Conservation (phyloP, 30 jellyfish, hydroid and myxozoan genomes). For the Clytia hemisphaerica region DNA sequence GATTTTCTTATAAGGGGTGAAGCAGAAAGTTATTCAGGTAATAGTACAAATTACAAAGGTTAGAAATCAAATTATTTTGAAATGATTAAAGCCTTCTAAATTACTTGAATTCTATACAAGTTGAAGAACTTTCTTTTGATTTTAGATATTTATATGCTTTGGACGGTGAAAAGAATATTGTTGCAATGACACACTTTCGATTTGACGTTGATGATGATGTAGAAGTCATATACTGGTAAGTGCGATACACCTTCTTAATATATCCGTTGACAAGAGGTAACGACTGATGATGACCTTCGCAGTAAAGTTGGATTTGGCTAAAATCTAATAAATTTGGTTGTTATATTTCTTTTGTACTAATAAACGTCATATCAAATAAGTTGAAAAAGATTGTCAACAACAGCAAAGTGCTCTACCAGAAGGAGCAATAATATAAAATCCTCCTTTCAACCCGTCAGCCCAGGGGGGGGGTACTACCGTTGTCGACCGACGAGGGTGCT, state of each 20-base stretch:
- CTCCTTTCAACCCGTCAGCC: not conserved
- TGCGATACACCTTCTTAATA: too few species aligned
- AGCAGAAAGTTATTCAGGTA: not conserved
- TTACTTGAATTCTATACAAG: not conserved
- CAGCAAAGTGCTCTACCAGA: too few species aligned
- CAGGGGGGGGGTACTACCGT: too few species aligned
- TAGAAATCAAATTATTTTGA: not conserved
- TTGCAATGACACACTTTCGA: slow-evolving; percentile 77
- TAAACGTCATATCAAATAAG: too few species aligned
- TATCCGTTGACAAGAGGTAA: too few species aligned
- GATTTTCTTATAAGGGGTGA: too few species aligned
- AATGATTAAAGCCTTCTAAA: not conserved
- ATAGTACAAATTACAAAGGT: not conserved
- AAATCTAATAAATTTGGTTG: too few species aligned
- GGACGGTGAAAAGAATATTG: slow-evolving; percentile 34
- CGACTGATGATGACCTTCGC: too few species aligned
- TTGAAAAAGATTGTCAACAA: too few species aligned
- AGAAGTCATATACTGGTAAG: slow-evolving; percentile 77
- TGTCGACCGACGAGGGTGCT: too few species aligned
- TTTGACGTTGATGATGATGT: slow-evolving; percentile 80
- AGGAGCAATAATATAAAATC: not conserved
- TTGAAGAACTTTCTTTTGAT: not conserved
- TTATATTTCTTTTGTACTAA: too few species aligned
- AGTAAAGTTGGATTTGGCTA: too few species aligned
- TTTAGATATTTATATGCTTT: slow-evolving; percentile 62